phyloP scores from a whole-genome alignment of 2,113 vertebrate genomes.

The Myrmecobius fasciatus region DNA sequence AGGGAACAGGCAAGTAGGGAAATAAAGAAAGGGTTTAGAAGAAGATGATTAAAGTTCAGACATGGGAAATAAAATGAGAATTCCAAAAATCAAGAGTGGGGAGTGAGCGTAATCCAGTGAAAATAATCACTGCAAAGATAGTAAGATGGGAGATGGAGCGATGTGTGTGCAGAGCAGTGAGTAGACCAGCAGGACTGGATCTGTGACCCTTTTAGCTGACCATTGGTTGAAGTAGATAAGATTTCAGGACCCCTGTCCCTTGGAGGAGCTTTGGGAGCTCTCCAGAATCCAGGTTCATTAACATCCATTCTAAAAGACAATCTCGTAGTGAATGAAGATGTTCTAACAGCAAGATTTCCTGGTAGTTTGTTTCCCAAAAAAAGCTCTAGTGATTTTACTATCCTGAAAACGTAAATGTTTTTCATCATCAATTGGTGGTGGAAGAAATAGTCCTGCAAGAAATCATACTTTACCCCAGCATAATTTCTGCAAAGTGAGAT shows the following conservation, averaged over 20 bases:
- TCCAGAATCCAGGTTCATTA: not conserved
- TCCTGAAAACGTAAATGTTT: constrained; percentile 24
- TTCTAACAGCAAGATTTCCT: not conserved
- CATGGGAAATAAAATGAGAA: not conserved
- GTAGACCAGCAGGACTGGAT: not conserved
- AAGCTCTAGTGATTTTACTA: not conserved
- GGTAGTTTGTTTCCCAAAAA: constrained; percentile 30
- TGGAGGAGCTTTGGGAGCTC: not conserved
- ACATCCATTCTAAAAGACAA: not conserved
- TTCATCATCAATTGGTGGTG: constrained; percentile 17
- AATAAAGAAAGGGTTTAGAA: not conserved
- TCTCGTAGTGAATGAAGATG: not conserved
- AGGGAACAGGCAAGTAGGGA: not conserved
- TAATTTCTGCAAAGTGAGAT: constrained; percentile 33
- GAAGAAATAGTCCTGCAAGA: not conserved
- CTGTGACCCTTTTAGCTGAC: not conserved
- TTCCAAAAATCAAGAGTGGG: not conserved
- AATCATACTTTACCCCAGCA: constrained; percentile 28
- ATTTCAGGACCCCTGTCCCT: not conserved
- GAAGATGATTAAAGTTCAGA: not conserved
- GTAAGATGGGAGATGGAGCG: not conserved
- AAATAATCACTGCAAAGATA: not conserved
- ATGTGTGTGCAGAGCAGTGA: not conserved
- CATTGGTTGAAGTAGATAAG: not conserved
- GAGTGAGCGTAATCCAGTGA: not conserved